A percentile compares a stretch with the other conserved stretches of the same genome.
Conservation (phyloP, 2,888 invertebrate species). For the Sarcophaga rosellei region DNA sequence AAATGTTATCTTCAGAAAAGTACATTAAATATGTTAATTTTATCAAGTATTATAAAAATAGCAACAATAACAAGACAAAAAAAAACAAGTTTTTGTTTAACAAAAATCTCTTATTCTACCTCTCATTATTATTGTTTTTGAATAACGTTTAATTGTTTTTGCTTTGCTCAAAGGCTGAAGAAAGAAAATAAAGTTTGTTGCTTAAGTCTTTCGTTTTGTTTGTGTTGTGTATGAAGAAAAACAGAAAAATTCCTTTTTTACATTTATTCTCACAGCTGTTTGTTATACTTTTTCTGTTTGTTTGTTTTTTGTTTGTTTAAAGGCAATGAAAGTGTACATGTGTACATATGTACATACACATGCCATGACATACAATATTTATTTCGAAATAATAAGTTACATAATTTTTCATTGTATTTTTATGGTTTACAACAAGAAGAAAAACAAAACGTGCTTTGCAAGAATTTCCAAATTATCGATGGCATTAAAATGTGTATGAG, state of each 20-base stretch:
- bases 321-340: conserved; percentile 38
- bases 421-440: neutral
- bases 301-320: no score
- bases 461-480: conserved; percentile 49
- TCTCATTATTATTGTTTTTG: conserved; percentile 1
- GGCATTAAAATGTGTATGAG: conserved; percentile 31
- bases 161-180: neutral
- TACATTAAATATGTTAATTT: conserved; percentile 21
- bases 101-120: neutral
- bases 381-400: conserved; percentile 3
- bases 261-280: conserved; percentile 39
- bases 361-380: no score
- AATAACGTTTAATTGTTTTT: neutral
- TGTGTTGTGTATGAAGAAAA: neutral
- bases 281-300: neutral
- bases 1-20: neutral
- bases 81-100: conserved; percentile 11
- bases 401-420: neutral
- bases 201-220: conserved; percentile 31
- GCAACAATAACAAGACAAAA: neutral
- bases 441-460: conserved; percentile 50
- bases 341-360: no score
- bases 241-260: conserved; percentile 1
- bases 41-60: neutral
- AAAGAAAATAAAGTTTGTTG: conserved; percentile 16